These are phyloP conservation scores for Holocentrus rufus DNA, from an alignment of 2,797 vertebrate species.

Conservation along the genomic window DNA sequence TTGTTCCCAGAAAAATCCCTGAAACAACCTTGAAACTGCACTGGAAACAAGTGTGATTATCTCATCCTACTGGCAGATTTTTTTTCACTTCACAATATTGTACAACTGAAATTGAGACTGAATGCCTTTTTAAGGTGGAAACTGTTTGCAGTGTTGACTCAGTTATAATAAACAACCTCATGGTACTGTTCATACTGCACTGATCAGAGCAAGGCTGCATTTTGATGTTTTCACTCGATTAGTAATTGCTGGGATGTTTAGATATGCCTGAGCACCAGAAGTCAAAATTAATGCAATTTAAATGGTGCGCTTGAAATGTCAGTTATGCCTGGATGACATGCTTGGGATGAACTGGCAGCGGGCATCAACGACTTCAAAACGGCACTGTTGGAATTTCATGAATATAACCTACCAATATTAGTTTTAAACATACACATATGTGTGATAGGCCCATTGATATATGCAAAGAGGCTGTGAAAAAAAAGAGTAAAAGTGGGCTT, in stretches of 20 bases:
- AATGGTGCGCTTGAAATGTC: conserved; percentile 19
- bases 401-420: conserved; percentile 8
- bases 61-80: too few relatives aligned
- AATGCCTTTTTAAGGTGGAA: too few relatives aligned
- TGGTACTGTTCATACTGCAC: conserved; percentile 1
- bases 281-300: conserved; percentile 9
- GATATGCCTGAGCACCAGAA: conserved; percentile 1
- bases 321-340: conserved; percentile 7
- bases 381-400: conserved; percentile 9
- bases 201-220: conserved; percentile 22
- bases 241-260: conserved; percentile 23
- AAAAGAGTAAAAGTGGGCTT: conserved; percentile 42
- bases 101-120: too few relatives aligned
- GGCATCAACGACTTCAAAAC: conserved; percentile 12
- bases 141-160: too few relatives aligned
- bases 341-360: conserved; percentile 13
- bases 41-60: too few relatives aligned
- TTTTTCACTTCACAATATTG: too few relatives aligned
- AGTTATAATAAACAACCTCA: background rate
- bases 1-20: too few relatives aligned
- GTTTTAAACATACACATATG: conserved; percentile 19
- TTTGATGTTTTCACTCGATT: conserved; percentile 4
- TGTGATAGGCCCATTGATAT: conserved; percentile 25
- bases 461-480: conserved; percentile 41
- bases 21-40: too few relatives aligned